Evolutionary conservation across 2,888 invertebrate species (phyloP).

Genomic region (Dynastes hyllus): DNA sequence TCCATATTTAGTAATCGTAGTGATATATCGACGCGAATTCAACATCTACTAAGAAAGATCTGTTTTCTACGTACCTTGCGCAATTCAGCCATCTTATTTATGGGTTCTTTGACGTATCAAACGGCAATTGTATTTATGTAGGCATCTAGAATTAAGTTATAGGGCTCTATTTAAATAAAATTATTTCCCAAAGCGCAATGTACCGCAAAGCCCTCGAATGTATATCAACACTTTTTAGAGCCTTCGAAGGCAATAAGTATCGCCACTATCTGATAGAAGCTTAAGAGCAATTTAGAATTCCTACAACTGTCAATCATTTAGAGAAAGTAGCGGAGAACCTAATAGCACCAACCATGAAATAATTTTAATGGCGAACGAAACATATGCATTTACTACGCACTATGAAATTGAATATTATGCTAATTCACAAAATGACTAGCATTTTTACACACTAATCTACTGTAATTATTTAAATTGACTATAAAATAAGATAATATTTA

Average conservation of each 20-base stretch:
- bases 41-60: slow-evolving; percentile 29
- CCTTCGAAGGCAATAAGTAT: slow-evolving; percentile 32
- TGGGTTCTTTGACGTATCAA: slow-evolving; percentile 32
- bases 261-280: slow-evolving; percentile 33
- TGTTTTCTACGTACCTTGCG: slow-evolving; percentile 24
- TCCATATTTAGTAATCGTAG: slow-evolving; percentile 38
- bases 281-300: slow-evolving; percentile 35
- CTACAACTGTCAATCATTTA: slow-evolving; percentile 43
- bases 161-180: slow-evolving; percentile 28
- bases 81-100: slow-evolving; percentile 25
- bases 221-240: slow-evolving; percentile 34
- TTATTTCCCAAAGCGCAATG: slow-evolving; percentile 23
- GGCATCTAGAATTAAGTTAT: slow-evolving; percentile 29
- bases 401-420: slow-evolving; percentile 13
- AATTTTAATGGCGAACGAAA: slow-evolving; percentile 21
- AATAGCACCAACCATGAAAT: slow-evolving; percentile 35
- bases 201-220: slow-evolving; percentile 18
- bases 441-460: slow-evolving; percentile 8
- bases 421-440: slow-evolving; percentile 14
- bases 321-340: slow-evolving; percentile 35
- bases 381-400: not conserved
- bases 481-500: slow-evolving; percentile 11
- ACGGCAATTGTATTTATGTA: slow-evolving; percentile 25
- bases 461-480: slow-evolving; percentile 14
- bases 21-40: slow-evolving; percentile 24